Conservation (phyloP, 2,113 vertebrate species). For the Natator depressus region DNA sequence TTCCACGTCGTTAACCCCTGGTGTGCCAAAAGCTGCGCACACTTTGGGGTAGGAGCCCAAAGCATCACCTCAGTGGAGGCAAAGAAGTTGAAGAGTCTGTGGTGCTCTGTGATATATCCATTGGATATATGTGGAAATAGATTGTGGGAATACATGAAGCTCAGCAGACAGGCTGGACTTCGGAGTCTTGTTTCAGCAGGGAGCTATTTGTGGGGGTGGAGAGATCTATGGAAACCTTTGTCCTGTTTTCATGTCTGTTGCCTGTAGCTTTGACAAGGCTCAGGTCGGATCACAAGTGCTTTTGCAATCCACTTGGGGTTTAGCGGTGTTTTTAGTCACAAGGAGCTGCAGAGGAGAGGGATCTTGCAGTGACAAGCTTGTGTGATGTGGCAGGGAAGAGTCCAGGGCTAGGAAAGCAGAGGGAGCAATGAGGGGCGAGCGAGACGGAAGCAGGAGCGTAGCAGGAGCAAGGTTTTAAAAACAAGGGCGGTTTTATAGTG, state of each 20-base stretch:
- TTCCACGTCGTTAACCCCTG: background rate
- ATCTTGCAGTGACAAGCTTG: background rate
- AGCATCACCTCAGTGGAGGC: background rate
- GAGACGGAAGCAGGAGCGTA: background rate
- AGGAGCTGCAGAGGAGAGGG: background rate
- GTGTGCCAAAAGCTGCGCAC: background rate
- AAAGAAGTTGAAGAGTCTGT: background rate
- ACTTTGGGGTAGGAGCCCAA: background rate
- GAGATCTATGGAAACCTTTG: accelerated
- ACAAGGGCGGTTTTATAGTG: background rate
- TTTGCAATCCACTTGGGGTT: background rate
- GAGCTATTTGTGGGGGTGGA: background rate
- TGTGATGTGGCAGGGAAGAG: accelerated
- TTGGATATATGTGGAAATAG: background rate
- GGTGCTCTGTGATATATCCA: background rate
- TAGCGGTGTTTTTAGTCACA: background rate
- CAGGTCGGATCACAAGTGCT: background rate
- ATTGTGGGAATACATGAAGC: background rate
- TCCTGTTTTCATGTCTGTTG: background rate
- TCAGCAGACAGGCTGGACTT: background rate
- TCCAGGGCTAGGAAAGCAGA: background rate
- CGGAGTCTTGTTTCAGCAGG: background rate
- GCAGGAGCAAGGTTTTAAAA: background rate
- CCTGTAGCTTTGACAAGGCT: background rate
- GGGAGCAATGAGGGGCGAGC: background rate